Conservation (phyloP, 2,888 invertebrate species). For the Brachypterus glaber region DNA sequence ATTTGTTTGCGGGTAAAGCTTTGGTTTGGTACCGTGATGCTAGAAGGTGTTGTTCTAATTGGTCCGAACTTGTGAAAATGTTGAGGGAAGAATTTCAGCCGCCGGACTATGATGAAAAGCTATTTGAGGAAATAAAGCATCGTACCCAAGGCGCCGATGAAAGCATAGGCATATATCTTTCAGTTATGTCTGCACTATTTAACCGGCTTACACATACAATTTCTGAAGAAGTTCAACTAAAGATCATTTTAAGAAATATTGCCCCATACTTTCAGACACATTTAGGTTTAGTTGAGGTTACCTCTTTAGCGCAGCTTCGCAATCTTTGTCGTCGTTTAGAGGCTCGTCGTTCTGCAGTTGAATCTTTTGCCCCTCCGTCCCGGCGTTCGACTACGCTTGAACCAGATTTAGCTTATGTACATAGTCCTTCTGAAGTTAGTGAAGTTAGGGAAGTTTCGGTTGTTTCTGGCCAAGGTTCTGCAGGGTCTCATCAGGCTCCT, state of each 20-base stretch:
- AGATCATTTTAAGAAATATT: slow-evolving; percentile 6
- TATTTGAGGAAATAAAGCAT: too few species aligned
- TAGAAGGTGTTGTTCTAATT: too few species aligned
- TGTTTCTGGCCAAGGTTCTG: slow-evolving; percentile 11
- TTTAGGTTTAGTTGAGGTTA: slow-evolving; percentile 4
- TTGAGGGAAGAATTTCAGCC: too few species aligned
- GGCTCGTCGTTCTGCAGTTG: background rate
- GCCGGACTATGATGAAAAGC: too few species aligned
- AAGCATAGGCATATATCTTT: slow-evolving; percentile 12
- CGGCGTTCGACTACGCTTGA: slow-evolving; percentile 2
- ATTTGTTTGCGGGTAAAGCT: too few species aligned
- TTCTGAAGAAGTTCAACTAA: slow-evolving; percentile 11
- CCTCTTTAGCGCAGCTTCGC: background rate
- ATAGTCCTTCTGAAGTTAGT: too few species aligned
- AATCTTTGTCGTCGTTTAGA: background rate
- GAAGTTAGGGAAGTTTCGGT: slow-evolving; percentile 5
- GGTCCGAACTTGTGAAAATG: too few species aligned
- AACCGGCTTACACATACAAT: slow-evolving; percentile 9
- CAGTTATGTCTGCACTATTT: slow-evolving; percentile 12
- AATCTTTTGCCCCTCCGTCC: background rate
- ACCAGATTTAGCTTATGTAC: slow-evolving; percentile 10
- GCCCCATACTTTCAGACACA: background rate
- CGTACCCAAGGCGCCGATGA: too few species aligned
- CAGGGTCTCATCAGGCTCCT: too few species aligned
- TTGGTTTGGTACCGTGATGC: too few species aligned